phyloP scores from a whole-genome alignment of 2,888 invertebrate species.

The Psylliodes chrysocephalus region DNA sequence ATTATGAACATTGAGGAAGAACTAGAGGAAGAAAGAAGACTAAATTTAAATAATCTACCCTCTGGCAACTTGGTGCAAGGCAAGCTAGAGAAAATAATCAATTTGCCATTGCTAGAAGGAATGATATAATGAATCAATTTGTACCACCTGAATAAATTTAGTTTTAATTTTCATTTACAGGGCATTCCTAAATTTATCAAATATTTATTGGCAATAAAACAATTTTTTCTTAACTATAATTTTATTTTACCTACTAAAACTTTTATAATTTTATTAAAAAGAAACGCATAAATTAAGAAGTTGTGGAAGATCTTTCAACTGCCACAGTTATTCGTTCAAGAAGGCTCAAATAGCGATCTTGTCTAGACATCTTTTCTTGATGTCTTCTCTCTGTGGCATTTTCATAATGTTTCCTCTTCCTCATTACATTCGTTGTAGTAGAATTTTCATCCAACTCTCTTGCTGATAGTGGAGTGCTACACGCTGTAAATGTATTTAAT shows the following conservation, averaged over 20 bases:
- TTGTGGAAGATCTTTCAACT: not conserved
- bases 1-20: slow-evolving; percentile 2
- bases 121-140: not conserved
- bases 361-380: not conserved
- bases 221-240: no score
- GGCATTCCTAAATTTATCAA: no score
- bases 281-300: no score
- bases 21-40: slow-evolving; percentile 11
- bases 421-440: no score
- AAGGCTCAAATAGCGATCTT: not conserved
- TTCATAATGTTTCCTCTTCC: not conserved
- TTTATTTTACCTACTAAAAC: no score
- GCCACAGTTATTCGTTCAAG: not conserved
- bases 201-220: no score
- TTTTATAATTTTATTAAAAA: not conserved
- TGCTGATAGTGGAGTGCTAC: not conserved
- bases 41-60: slow-evolving; percentile 3
- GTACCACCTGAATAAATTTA: not conserved
- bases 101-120: slow-evolving; percentile 11
- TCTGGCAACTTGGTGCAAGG: no score
- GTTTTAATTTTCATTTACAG: no score
- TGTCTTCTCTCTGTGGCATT: not conserved
- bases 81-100: not conserved
- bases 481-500: not conserved
- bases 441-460: no score